Evolutionary conservation across 2,113 vertebrate species (phyloP), one percentile per base, ranked within the genome.

Genomic region (Sisor rabdophorus): DNA sequence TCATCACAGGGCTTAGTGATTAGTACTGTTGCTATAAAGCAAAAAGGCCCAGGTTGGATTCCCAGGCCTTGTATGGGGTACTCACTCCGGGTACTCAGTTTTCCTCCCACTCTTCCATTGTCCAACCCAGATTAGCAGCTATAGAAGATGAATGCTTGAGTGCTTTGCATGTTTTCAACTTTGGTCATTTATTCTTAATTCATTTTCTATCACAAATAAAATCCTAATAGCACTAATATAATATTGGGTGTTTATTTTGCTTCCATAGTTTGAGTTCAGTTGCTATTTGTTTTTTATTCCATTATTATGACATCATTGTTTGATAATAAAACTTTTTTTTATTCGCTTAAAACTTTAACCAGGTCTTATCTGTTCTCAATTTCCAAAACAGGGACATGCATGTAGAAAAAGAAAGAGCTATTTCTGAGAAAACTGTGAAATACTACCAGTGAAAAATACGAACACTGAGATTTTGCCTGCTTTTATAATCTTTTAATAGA

Each of bases 401-500:
- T 0, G 4, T 8, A 5, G 20, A 2, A n/a, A 11, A 12, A 30
- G 36, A 63, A 20, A 30, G 36, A 3, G 60, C 30, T 40, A 36
- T 36, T 36, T 36, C 32, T 36, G 32, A 36, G 20, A 30, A 63
- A 40, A 20, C 11, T 63, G 30, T 3, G 16, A 32, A 36, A 19
- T 20, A 20, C 19, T 28, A 61, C 30, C 59, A 32, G 32, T 28
- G 20, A 20, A 36, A 36, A 19, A 61, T 61, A 17, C 11, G 12
- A 17, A 8, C 11, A 11, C 11, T 63, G 16, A 30, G 24, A 10
- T 28, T 32, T 12, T 3, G 36, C 17, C 10, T 32, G 28, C 8
- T 28, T 67, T 76, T 58, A 73, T 56, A 67, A 71, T 22, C 30
- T 44, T 30, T 63, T 59, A 61, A 70, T 77, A 36, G 32, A 3